These are phyloP conservation scores for Sialia sialis DNA, from an alignment of 2,113 vertebrate genomes.

Conservation along the genomic window DNA sequence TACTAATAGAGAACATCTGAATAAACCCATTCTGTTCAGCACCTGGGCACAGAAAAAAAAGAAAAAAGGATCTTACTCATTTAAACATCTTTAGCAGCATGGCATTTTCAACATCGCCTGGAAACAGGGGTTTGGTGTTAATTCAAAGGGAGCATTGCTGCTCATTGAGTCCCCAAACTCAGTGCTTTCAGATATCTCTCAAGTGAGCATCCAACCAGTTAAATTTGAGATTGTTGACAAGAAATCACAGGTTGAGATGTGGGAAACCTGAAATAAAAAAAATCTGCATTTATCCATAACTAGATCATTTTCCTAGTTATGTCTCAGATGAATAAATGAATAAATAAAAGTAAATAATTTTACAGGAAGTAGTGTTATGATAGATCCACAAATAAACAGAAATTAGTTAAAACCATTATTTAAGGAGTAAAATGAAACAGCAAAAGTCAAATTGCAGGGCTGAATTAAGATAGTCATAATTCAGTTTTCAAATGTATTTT, in stretches of 20 bases:
- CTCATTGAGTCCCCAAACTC: neutral
- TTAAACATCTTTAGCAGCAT: neutral
- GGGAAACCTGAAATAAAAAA: neutral
- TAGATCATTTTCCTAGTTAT: neutral
- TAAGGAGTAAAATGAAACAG: constrained; percentile 55
- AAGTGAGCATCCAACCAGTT: neutral
- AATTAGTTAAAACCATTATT: constrained; percentile 49
- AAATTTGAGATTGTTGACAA: neutral
- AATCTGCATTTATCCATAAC: neutral
- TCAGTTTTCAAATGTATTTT: constrained; percentile 68
- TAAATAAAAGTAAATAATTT: neutral
- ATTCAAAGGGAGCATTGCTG: neutral
- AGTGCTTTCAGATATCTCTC: neutral
- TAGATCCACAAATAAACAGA: neutral
- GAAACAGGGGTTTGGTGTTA: neutral
- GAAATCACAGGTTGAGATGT: neutral
- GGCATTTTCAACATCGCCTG: rapidly evolving
- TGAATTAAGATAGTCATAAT: constrained; percentile 66
- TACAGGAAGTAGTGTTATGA: neutral
- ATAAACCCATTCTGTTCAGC: neutral
- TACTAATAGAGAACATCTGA: neutral
- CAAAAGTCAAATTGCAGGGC: constrained; percentile 61
- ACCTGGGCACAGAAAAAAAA: neutral
- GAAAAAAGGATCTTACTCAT: neutral
- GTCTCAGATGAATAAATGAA: neutral